Conservation (phyloP, 1,140 invertebrate species). For the Drosophila lini region DNA sequence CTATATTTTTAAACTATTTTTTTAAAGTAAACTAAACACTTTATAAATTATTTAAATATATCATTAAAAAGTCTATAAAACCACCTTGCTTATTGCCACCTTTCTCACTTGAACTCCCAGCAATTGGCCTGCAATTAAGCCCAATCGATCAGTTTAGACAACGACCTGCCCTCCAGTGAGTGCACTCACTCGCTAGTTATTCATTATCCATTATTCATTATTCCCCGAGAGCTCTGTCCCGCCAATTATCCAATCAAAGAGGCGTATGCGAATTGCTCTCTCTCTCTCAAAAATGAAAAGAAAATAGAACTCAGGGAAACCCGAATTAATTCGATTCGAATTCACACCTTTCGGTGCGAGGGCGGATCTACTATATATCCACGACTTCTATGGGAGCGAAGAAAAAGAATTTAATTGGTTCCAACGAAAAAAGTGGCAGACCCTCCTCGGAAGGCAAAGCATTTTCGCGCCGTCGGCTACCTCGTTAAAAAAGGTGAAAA, state of each 20-base stretch:
- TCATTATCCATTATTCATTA: constrained; percentile 25
- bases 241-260: constrained; percentile 63
- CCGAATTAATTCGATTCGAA: constrained; percentile 45
- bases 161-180: constrained; percentile 41
- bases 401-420: constrained; percentile 54
- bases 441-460: constrained; percentile 22
- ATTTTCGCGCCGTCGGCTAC: constrained; percentile 43
- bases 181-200: constrained; percentile 21
- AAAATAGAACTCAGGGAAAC: constrained; percentile 8
- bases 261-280: constrained; percentile 42
- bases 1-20: too few relatives aligned
- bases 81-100: neutral
- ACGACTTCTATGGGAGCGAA: neutral
- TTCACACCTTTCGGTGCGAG: constrained; percentile 9
- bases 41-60: too few relatives aligned
- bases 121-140: constrained; percentile 19
- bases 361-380: constrained; percentile 20
- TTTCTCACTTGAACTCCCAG: neutral
- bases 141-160: constrained; percentile 35
- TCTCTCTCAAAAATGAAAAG: neutral
- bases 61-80: too few relatives aligned
- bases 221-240: constrained; percentile 2
- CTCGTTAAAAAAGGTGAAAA: constrained; percentile 67
- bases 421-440: constrained; percentile 30
- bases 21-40: too few relatives aligned